Base-by-base conservation (phyloP, 2,113 vertebrate species). In the Carlito syrichta region DNA sequence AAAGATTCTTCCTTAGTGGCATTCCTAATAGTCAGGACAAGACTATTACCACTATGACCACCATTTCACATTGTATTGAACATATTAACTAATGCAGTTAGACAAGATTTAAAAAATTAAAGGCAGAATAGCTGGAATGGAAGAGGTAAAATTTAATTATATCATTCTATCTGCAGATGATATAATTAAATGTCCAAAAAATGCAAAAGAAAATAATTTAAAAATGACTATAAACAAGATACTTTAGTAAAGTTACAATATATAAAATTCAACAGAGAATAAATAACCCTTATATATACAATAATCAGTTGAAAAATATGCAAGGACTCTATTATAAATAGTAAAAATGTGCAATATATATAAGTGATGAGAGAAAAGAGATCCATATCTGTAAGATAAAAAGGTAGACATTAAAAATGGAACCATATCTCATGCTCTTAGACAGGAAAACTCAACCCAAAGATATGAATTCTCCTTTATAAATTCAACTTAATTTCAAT, bases 401-500 rank as follows among this genome's bases (percentile, higher is more conserved):
- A 91, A 86, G 60, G 54, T 5, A 63, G 6, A 63, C 17, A 60
- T 73, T 20, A 85, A 48, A 58, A 86, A 77, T 10, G 11, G 20
- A 54, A 79, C 63, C 8, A 62, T 25, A 68, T 32, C 23, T 4
- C 27, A 17, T 71, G 11, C 43, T 84, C 40, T 94, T 81, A 16
- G 19, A 54, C 23, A 76, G 17, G 25, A 91, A 94, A 94, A 86
- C 35, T 82, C 58, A 89, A 35, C n/a, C 23, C 76, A 68, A 56
- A 93, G 32, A 79, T 54, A 8, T 71, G 5, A 79, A 38, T 62
- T 16, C 30, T 71, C 54, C 48, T 71, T 93, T 86, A 90, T 63
- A 78, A 86, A 79, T 86, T 83, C 58, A 87, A 88, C 43, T 52
- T 91, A n/a, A 76, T 54, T 87, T 58, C 69, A 94, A 82, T 32